phyloP scores from a whole-genome alignment of 2,113 vertebrate genomes.

The Campylomormyrus numenius region DNA sequence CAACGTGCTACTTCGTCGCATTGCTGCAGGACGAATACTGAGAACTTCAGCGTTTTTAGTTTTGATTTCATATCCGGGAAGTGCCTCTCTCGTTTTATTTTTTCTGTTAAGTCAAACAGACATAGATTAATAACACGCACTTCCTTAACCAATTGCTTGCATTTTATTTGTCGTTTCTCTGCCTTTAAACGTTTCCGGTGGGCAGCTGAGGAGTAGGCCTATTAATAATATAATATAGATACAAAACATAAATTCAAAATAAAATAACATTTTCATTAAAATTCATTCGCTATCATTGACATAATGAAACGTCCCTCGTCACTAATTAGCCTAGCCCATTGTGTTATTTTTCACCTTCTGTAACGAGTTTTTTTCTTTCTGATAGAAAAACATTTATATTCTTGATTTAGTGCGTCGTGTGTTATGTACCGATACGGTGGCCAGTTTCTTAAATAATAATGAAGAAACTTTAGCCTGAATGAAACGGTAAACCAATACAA shows the following conservation, averaged over 20 bases:
- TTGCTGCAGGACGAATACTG: conserved; percentile 44
- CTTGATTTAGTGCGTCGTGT: neutral
- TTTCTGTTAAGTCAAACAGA: conserved; percentile 49
- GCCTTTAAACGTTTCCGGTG: conserved; percentile 6
- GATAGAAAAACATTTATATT: neutral
- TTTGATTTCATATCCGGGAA: conserved; percentile 88
- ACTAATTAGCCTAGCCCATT: too few species aligned
- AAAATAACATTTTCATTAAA: neutral
- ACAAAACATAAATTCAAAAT: neutral
- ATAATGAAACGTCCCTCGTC: neutral
- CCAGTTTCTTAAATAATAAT: neutral
- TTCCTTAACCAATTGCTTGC: conserved; percentile 62
- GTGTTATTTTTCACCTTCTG: neutral
- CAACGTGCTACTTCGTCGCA: conserved; percentile 3
- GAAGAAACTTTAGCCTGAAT: neutral
- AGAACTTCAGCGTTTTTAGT: conserved; percentile 57
- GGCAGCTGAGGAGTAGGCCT: neutral
- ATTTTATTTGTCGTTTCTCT: conserved; percentile 43
- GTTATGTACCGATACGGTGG: neutral
- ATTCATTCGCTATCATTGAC: neutral
- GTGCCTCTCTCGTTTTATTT: conserved; percentile 51
- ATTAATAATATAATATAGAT: neutral
- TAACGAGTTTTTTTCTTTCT: neutral
- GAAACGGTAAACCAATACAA: neutral
- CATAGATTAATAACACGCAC: conserved; percentile 61